Base-by-base conservation (phyloP, 2,113 vertebrate genomes). In the Ochotona princeps region DNA sequence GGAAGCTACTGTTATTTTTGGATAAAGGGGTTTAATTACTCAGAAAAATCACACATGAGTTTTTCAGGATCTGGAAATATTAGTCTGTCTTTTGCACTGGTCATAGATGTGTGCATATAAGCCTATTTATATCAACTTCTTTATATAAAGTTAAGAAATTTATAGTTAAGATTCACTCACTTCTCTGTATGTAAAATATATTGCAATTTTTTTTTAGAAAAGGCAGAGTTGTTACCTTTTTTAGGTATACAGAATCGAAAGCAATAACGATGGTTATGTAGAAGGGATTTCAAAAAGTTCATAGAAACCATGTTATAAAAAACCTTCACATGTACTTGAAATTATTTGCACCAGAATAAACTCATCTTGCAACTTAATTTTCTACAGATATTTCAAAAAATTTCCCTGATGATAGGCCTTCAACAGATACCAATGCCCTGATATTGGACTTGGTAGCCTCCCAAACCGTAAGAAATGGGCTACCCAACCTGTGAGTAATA, bases 211-310 rank as follows among this genome's bases (percentile, higher is more conserved):
- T 30, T 49, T 61, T 15, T 5, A 57, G 49, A 44, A 30, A 80
- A 51, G 12, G 2, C 12, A n/a, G 25, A 87, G 14, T 69, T 79
- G 13, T 26, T 80, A 47, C 67, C 2, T 38, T 80, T 51, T 61
- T 30, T 91, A 89, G 28, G 23, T 25, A 20, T 87, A 61, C 2
- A 76, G 80, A 92, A 74, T 67, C 78, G 75, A 23, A 94, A 92
- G 28, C 15, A 80, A n/a, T 6, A 1, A 18, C 61, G 15, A 92
- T 18, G 18, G 47, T 38, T 23, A 63, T 2, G 66, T 12, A 32
- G 10, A 28, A 1, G 54, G 54, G 54, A 15, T 18, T 57, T 57
- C 21, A 26, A 54, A 80, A 89, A 67, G 25, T 54, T 15, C 54
- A 57, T 57, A 18, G 54, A 57, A 57, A 57, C 14, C 15, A 13